A percentile compares a stretch with the other conserved stretches of the same genome.
These are phyloP conservation scores for Polyommatus icarus DNA, from an alignment of 2,888 invertebrate genomes.

Conservation along the genomic window DNA sequence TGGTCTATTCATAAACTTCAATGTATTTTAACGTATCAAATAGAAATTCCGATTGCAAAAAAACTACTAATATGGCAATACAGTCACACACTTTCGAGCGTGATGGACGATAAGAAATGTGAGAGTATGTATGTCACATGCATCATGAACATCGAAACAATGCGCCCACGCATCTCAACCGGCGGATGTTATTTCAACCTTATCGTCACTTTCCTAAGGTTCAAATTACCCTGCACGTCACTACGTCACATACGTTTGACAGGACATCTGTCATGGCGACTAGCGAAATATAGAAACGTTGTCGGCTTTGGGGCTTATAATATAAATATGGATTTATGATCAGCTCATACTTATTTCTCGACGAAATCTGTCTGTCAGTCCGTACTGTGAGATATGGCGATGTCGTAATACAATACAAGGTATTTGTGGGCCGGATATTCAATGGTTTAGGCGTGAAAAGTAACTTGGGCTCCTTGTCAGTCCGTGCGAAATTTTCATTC, in stretches of 20 bases:
- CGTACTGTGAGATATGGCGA: background rate
- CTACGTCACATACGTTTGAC: background rate
- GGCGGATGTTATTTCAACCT: background rate
- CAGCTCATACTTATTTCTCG: background rate
- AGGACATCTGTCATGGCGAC: constrained; percentile 1
- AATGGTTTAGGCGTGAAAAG: background rate
- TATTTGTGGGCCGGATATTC: background rate
- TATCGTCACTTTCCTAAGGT: background rate
- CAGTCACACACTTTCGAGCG: background rate
- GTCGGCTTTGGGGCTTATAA: constrained; percentile 5
- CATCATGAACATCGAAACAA: background rate
- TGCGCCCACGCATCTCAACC: background rate
- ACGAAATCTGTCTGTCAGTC: background rate
- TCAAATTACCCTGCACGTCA: background rate
- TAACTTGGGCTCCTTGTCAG: background rate
- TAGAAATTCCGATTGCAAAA: background rate
- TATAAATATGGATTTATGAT: constrained; percentile 5
- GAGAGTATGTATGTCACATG: background rate
- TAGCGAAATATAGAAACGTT: background rate
- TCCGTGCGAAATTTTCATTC: too few relatives aligned
- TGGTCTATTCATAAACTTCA: too few relatives aligned
- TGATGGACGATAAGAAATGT: background rate
- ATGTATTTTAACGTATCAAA: background rate
- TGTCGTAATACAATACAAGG: background rate
- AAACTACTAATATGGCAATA: background rate